Percentiles rank a stretch among this genome's conserved stretches.
Conservation (phyloP, 2,113 vertebrate species). For the Aleadryas rufinucha region DNA sequence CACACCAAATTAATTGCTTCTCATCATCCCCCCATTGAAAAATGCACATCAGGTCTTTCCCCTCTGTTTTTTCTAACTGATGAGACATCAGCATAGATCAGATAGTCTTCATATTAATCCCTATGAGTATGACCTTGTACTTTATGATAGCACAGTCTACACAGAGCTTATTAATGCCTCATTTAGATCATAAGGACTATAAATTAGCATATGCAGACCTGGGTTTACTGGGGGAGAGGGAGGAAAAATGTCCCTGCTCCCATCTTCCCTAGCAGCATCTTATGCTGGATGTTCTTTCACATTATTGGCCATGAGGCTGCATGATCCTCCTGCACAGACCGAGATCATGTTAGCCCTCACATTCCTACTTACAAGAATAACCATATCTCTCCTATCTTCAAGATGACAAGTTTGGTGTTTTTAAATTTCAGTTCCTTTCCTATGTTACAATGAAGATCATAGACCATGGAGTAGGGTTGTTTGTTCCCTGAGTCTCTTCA, state of each 20-base stretch:
- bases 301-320: not conserved
- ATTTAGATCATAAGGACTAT: not conserved
- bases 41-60: not conserved
- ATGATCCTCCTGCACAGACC: fast-evolving
- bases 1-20: not conserved
- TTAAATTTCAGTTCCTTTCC: not conserved
- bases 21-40: not conserved
- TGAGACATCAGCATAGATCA: not conserved
- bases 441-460: not conserved
- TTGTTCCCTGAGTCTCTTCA: not conserved
- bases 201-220: not conserved
- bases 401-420: not conserved
- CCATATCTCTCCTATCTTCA: not conserved
- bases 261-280: not conserved
- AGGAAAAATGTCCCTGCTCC: not conserved
- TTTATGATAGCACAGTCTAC: not conserved
- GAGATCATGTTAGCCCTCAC: not conserved
- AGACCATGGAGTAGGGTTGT: not conserved
- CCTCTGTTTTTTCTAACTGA: not conserved
- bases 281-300: not conserved
- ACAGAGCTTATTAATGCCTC: not conserved
- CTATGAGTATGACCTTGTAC: not conserved
- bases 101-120: not conserved
- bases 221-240: not conserved
- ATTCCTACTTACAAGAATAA: not conserved